Evolutionary conservation across 2,113 vertebrate genomes (phyloP), one percentile per base, ranked within the genome.

Genomic region (Crotalus horridus): DNA sequence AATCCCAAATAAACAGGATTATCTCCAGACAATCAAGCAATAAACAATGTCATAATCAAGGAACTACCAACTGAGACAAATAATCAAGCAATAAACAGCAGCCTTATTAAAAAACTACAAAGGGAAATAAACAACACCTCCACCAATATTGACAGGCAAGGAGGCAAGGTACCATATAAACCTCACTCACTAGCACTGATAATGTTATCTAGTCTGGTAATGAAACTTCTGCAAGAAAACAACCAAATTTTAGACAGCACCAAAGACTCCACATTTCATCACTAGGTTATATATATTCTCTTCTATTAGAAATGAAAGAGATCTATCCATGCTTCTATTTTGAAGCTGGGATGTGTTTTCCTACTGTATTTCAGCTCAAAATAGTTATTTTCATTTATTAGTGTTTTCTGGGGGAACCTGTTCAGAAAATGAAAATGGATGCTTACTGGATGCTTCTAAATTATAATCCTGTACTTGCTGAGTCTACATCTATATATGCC

Each of bases 401-500:
- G 3, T 56, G 15, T 7, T 24, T 59, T 33, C 43, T 87, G 85
- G 20, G 17, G 21, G 58, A 61, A 24, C 43, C 88, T 61, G 17
- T n/a, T 85, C 23, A 54, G 48, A 69, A 64, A 87, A 64, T 24
- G n/a, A 90, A 48, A 9, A 58, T 56, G 59, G 39, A 48, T 33
- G 21, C 39, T 86, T 33, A 39, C 33, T 39, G 20, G 46, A 61
- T 9, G 11, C n/a, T 54, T n/a, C 85, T 61, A 54, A 54, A 48
- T 69, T 43, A 92, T 64, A 23, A 58, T 26, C 43, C 58, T 51
- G 58, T 51, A 51, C 26, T 33, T 81, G 94, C 92, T 95, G 94
- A 95, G 93, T 91, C 85, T 93, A 46, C 4, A 92, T 87, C 89
- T n/a, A 58, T 61, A 3, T 56, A 90, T 90, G 48, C 43, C 55